Evolutionary conservation across 2,888 invertebrate genomes (phyloP).

Genomic region (Lottia scabra): DNA sequence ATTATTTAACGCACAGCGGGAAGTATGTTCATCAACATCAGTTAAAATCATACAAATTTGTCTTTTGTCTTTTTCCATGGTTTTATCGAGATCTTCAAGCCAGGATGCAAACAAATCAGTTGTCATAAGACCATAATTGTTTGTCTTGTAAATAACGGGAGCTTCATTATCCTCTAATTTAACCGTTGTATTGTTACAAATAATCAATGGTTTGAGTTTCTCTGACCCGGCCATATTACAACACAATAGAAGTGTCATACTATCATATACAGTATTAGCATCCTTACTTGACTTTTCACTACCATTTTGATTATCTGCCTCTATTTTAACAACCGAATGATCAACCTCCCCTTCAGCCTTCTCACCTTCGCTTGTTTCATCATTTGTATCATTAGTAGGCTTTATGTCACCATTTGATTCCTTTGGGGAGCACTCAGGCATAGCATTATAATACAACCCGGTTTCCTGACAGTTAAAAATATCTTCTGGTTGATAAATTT

Average conservation of each 20-base stretch:
- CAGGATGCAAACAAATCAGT: constrained; percentile 4
- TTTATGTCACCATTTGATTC: too few species aligned
- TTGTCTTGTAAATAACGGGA: constrained; percentile 4
- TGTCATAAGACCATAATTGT: constrained; percentile 7
- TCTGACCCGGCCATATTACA: constrained; percentile 3
- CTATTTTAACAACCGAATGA: too few species aligned
- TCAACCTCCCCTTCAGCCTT: too few species aligned
- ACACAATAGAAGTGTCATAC: background rate
- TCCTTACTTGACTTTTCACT: background rate
- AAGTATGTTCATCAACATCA: background rate
- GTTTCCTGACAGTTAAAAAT: background rate
- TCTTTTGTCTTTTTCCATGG: constrained; percentile 3
- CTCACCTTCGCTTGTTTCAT: too few species aligned
- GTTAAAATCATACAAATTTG: constrained; percentile 3
- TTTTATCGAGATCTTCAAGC: constrained; percentile 4
- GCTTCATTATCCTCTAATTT: constrained; percentile 7
- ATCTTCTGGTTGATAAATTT: background rate
- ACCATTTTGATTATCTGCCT: too few species aligned
- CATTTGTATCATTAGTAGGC: too few species aligned
- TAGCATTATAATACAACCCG: background rate
- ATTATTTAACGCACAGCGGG: background rate
- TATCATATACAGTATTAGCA: background rate
- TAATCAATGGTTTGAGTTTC: constrained; percentile 2
- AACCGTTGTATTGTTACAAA: constrained; percentile 3
- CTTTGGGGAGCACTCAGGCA: background rate